Conservation (phyloP, 2,888 invertebrate genomes). For the Cheilosia urbana region DNA sequence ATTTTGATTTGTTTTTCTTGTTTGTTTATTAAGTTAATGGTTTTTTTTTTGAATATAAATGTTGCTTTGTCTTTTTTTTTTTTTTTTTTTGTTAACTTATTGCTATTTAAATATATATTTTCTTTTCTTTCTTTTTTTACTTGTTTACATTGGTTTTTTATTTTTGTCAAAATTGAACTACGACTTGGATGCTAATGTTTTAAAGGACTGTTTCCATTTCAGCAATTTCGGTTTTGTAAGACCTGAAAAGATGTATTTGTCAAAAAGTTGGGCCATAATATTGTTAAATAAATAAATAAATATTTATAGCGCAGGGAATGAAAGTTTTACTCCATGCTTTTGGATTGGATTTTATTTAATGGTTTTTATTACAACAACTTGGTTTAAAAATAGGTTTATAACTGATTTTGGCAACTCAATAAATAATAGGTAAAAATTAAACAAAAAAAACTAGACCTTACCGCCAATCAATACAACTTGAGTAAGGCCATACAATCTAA, state of each 20-base stretch:
- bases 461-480: too few relatives aligned
- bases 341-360: too few relatives aligned
- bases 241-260: slow-evolving; percentile 79
- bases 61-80: slow-evolving; percentile 57
- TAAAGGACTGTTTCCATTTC: slow-evolving; percentile 97
- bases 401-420: too few relatives aligned
- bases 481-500: too few relatives aligned
- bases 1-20: slow-evolving; percentile 68
- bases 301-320: too few relatives aligned
- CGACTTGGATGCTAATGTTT: slow-evolving; percentile 66
- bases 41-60: slow-evolving; percentile 59
- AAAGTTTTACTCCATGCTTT: too few relatives aligned
- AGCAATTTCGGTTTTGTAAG: slow-evolving; percentile 90
- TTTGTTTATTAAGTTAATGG: slow-evolving; percentile 43
- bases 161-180: slow-evolving; percentile 73
- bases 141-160: slow-evolving; percentile 57
- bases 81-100: slow-evolving; percentile 76
- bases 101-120: slow-evolving; percentile 76
- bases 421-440: too few relatives aligned
- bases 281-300: not conserved
- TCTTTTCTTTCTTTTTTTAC: slow-evolving; percentile 45
- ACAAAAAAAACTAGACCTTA: too few relatives aligned
- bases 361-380: too few relatives aligned
- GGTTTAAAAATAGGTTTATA: too few relatives aligned
- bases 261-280: slow-evolving; percentile 20